Evolutionary conservation across 1,140 invertebrate species (phyloP).

Genomic region (Heliconius eleuchia): DNA sequence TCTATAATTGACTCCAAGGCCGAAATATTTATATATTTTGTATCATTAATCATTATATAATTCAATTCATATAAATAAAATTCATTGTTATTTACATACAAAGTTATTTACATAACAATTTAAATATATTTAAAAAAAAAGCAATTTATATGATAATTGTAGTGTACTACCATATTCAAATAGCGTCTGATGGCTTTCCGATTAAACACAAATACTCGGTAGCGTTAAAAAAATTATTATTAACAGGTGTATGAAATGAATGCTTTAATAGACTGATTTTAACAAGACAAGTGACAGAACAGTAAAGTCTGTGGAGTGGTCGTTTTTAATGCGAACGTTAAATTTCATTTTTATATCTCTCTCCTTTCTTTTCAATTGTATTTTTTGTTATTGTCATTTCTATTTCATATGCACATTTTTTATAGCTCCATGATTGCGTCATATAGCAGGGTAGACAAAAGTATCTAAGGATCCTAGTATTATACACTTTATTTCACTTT

Average conservation of each 20-base stretch:
- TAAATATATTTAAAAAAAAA: slow-evolving; percentile 23
- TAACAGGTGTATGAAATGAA: slow-evolving; percentile 63
- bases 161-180: slow-evolving; percentile 25
- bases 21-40: too few species aligned
- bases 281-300: slow-evolving; percentile 57
- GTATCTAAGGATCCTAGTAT: too few species aligned
- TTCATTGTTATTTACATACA: slow-evolving; percentile 1
- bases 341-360: too few species aligned
- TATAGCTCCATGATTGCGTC: too few species aligned
- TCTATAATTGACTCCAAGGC: too few species aligned
- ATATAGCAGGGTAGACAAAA: too few species aligned
- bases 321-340: neutral
- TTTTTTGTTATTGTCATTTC: too few species aligned
- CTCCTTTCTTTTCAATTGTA: too few species aligned
- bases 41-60: neutral
- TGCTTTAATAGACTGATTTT: slow-evolving; percentile 69
- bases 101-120: neutral
- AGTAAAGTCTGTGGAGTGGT: slow-evolving; percentile 39
- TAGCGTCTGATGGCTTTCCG: slow-evolving; percentile 32
- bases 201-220: slow-evolving; percentile 38
- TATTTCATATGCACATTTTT: too few species aligned
- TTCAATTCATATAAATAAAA: neutral
- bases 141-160: slow-evolving; percentile 32
- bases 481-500: too few species aligned
- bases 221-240: slow-evolving; percentile 30